A percentile compares a stretch with the other conserved stretches of the same genome.
These are phyloP conservation scores for Crax fasciolata DNA, from an alignment of 2,797 vertebrate species.

Conservation along the genomic window DNA sequence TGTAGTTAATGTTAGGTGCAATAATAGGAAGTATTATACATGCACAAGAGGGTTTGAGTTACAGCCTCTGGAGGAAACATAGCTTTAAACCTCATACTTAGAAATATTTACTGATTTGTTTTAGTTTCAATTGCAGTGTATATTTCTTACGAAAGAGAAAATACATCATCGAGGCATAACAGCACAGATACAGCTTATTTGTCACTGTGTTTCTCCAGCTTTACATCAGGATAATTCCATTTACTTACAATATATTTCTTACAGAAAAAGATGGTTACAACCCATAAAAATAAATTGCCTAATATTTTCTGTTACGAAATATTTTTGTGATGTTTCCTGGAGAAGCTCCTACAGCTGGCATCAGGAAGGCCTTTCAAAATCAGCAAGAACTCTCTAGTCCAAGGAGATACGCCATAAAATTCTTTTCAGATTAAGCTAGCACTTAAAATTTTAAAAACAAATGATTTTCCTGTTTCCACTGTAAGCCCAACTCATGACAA, in stretches of 20 bases:
- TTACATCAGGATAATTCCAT: neutral
- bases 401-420: neutral
- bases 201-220: neutral
- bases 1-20: neutral
- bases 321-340: neutral
- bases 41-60: neutral
- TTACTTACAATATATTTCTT: neutral
- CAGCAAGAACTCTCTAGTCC: neutral
- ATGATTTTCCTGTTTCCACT: neutral
- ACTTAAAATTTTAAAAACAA: neutral
- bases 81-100: conserved; percentile 10
- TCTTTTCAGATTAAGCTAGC: neutral
- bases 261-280: neutral
- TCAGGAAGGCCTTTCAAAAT: neutral
- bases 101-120: conserved; percentile 7
- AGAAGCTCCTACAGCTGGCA: neutral
- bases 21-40: neutral
- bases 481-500: neutral
- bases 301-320: neutral
- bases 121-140: neutral
- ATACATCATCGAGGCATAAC: neutral
- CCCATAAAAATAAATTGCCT: neutral
- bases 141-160: neutral
- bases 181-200: neutral
- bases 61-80: conserved; percentile 37